phyloP scores from a whole-genome alignment of 2,113 vertebrate genomes.

The Bubo blakistoni region DNA sequence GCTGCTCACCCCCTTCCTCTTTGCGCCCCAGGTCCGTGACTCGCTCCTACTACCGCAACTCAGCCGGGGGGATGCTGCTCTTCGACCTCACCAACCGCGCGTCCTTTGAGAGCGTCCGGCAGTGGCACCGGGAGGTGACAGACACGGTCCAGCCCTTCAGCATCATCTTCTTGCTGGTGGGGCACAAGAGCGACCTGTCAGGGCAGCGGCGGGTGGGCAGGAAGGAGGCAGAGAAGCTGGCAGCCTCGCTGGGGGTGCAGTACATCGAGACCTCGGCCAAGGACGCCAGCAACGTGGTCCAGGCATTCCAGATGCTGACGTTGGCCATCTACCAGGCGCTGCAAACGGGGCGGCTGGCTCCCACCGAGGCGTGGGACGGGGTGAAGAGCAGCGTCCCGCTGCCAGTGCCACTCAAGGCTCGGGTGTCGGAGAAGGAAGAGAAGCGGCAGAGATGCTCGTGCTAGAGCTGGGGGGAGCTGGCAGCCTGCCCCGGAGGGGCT shows the following conservation, averaged over 20 bases:
- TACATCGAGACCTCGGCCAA: slow-evolving; percentile 83
- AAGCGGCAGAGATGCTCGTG: slow-evolving; percentile 12
- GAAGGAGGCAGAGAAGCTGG: slow-evolving; percentile 77
- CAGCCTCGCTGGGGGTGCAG: slow-evolving; percentile 62
- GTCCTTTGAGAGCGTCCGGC: slow-evolving; percentile 79
- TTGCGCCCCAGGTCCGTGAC: slow-evolving; percentile 77
- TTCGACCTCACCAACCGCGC: slow-evolving; percentile 80
- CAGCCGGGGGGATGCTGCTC: slow-evolving; percentile 80
- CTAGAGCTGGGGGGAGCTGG: not conserved
- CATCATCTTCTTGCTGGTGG: slow-evolving; percentile 80
- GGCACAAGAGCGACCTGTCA: slow-evolving; percentile 80
- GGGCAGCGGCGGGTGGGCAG: slow-evolving; percentile 67
- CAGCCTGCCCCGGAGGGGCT: not conserved
- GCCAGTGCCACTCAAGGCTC: not conserved
- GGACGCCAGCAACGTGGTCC: slow-evolving; percentile 72
- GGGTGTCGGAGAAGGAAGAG: not conserved
- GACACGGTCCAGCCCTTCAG: slow-evolving; percentile 72
- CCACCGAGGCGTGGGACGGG: slow-evolving; percentile 75
- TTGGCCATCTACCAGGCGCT: slow-evolving; percentile 73
- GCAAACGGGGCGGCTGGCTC: slow-evolving; percentile 58
- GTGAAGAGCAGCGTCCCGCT: slow-evolving; percentile 70
- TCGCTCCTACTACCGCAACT: slow-evolving; percentile 83
- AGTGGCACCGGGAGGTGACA: slow-evolving; percentile 80
- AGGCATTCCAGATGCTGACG: slow-evolving; percentile 74
- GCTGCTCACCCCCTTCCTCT: not conserved